phyloP scores from a whole-genome alignment of 2,888 invertebrate species.

The Creontiades dilutus region DNA sequence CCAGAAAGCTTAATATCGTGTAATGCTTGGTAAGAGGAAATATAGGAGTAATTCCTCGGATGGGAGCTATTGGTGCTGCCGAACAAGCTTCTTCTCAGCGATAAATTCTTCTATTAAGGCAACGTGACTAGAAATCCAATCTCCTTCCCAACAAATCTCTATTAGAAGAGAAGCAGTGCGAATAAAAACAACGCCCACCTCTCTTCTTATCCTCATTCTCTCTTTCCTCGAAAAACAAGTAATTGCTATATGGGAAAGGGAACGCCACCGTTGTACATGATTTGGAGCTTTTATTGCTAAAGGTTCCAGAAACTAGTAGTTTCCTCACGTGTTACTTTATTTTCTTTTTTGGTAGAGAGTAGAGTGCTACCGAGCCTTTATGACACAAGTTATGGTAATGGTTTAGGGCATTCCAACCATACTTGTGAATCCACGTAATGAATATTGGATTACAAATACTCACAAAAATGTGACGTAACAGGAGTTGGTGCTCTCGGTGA shows the following conservation, averaged over 20 bases:
- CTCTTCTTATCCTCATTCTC: conserved; percentile 45
- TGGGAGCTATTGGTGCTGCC: conserved; percentile 63
- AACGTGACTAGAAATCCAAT: conserved; percentile 68
- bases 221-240: conserved; percentile 48
- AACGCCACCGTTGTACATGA: conserved; percentile 35
- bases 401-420: too few species aligned
- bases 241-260: conserved; percentile 41
- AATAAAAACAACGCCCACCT: conserved; percentile 7
- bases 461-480: too few species aligned
- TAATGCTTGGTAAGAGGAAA: conserved; percentile 55
- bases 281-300: conserved; percentile 25
- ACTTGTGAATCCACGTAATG: too few species aligned
- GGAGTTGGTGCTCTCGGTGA: too few species aligned
- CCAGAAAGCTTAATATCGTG: conserved; percentile 46
- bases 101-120: conserved; percentile 71
- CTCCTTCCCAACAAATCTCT: conserved; percentile 66
- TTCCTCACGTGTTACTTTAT: conserved; percentile 25
- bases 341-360: background rate
- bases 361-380: background rate
- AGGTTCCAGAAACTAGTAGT: background rate
- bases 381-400: too few species aligned
- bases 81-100: conserved; percentile 65
- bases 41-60: conserved; percentile 49
- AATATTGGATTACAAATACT: too few species aligned
- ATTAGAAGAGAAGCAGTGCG: conserved; percentile 55